These are phyloP conservation scores for Phorcus lineatus DNA, from an alignment of 2,888 invertebrate species.

Conservation along the genomic window DNA sequence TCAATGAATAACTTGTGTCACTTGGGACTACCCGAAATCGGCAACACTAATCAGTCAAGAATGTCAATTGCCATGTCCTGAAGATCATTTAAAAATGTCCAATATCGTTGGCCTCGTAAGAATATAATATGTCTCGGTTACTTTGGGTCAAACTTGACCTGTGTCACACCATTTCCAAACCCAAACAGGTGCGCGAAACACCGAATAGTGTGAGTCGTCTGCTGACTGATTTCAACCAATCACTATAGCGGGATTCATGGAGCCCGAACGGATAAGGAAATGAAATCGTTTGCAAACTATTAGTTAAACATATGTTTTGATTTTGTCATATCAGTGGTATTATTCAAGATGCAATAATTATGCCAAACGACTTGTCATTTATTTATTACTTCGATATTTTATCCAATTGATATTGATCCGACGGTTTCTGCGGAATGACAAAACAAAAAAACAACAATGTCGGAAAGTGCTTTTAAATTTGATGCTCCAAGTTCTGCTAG, in stretches of 20 bases:
- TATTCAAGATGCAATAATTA: too few relatives aligned
- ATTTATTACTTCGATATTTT: not conserved
- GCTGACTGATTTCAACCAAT: conserved; percentile 35
- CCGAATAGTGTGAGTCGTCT: conserved; percentile 33
- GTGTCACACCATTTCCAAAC: not conserved
- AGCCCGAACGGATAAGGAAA: not conserved
- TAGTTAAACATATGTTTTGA: too few relatives aligned
- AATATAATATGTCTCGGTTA: too few relatives aligned
- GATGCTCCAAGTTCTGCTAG: conserved; percentile 43
- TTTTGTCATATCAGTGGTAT: too few relatives aligned
- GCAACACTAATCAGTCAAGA: too few relatives aligned
- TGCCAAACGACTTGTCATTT: not conserved
- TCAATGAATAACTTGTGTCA: too few relatives aligned
- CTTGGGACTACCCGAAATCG: too few relatives aligned
- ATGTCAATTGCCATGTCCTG: too few relatives aligned
- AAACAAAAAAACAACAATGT: conserved; percentile 26
- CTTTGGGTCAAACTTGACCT: not conserved
- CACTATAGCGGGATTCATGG: not conserved
- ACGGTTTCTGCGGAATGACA: not conserved
- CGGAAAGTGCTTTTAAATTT: conserved; percentile 43
- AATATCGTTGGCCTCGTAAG: too few relatives aligned
- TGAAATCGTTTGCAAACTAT: not conserved
- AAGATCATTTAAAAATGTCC: too few relatives aligned
- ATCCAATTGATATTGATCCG: not conserved
- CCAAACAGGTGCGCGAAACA: not conserved